Evolutionary conservation across 2,113 vertebrate species (phyloP).

Genomic region (Myotis brandtii): DNA sequence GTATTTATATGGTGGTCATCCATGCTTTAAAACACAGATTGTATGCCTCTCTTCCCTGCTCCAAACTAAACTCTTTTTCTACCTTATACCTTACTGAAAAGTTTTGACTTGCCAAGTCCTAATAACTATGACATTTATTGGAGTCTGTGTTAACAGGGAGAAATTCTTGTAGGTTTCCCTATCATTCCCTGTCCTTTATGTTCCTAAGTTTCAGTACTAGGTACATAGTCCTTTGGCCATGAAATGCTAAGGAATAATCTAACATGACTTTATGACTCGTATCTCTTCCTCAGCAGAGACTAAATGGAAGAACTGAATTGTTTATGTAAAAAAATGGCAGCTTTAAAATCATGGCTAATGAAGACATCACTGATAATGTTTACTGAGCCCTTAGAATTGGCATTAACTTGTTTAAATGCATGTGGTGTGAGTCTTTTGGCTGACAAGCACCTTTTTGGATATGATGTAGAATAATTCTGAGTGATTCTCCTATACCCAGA

Average conservation of each 20-base stretch:
- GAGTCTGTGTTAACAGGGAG: not conserved
- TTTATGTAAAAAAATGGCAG: conserved; percentile 51
- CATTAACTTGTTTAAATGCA: conserved; percentile 43
- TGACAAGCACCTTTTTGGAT: not conserved
- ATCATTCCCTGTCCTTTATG: not conserved
- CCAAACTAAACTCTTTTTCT: not conserved
- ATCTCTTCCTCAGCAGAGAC: not conserved
- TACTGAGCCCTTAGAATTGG: not conserved
- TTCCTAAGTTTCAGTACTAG: not conserved
- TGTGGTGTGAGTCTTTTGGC: conserved; percentile 30
- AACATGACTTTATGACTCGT: not conserved
- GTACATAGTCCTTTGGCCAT: not conserved
- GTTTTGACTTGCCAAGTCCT: not conserved
- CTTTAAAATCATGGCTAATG: conserved; percentile 63
- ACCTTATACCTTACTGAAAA: not conserved
- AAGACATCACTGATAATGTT: not conserved
- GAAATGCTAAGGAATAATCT: not conserved
- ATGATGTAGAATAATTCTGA: not conserved
- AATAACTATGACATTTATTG: not conserved
- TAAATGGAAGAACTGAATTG: not conserved
- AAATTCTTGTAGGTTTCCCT: not conserved
- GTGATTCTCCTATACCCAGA: not conserved
- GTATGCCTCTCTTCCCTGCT: not conserved
- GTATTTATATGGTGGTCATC: not conserved
- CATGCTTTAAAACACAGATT: not conserved